phyloP scores from a whole-genome alignment of 2,797 vertebrate genomes.

The Hoplostethus mediterraneus region DNA sequence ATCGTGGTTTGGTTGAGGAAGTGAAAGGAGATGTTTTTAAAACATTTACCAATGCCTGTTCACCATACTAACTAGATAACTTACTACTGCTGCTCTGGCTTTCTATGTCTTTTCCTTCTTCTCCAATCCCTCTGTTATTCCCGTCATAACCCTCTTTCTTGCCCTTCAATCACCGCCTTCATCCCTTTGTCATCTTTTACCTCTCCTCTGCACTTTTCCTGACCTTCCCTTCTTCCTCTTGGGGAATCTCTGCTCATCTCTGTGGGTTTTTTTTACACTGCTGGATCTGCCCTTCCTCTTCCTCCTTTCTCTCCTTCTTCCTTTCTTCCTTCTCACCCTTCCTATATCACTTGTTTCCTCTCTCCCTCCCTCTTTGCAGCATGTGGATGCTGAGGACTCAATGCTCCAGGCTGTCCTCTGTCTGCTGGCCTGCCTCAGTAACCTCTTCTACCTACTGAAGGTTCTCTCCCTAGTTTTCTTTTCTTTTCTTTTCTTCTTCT shows the following conservation, averaged over 20 bases:
- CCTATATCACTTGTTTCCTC: conserved; percentile 24
- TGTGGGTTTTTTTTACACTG: too few species aligned
- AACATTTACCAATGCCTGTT: neutral
- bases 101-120: conserved; percentile 24
- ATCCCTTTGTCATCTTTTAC: conserved; percentile 9
- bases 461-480: conserved; percentile 77
- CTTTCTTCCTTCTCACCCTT: neutral
- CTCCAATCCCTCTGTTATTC: conserved; percentile 6
- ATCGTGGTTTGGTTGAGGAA: too few species aligned
- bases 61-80: conserved; percentile 3
- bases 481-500: conserved; percentile 62
- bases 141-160: conserved; percentile 2
- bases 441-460: conserved; percentile 99
- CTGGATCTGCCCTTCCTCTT: neutral
- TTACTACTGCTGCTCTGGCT: conserved; percentile 27
- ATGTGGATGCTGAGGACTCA: conserved; percentile 94
- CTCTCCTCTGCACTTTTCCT: neutral
- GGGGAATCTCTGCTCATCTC: neutral
- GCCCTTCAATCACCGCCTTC: neutral
- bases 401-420: conserved; percentile 95
- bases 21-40: too few species aligned
- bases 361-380: conserved; percentile 82
- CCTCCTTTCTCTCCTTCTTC: conserved; percentile 11
- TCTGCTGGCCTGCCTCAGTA: conserved; percentile 97
- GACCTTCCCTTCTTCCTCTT: neutral